Evolutionary conservation across 1,140 invertebrate species (phyloP).

Genomic region (Hyposmocoma kahamanoa): DNA sequence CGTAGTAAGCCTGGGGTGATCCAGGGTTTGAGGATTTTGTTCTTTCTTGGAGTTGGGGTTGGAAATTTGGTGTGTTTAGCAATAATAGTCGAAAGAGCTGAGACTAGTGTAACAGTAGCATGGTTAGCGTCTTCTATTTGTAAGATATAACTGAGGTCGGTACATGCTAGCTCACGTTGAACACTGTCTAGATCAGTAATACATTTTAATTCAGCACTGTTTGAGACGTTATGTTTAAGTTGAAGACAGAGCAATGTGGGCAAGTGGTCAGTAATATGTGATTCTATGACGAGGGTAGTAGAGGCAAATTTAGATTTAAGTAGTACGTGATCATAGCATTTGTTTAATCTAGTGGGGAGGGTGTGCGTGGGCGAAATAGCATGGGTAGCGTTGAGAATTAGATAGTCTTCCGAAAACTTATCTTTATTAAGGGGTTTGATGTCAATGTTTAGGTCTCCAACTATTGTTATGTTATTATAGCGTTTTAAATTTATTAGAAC

Average conservation of each 20-base stretch:
- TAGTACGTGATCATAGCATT: not conserved
- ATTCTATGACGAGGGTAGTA: not conserved
- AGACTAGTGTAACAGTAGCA: not conserved
- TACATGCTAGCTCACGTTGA: not conserved
- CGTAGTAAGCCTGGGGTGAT: slow-evolving; percentile 2
- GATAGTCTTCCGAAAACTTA: not conserved
- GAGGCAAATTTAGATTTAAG: not conserved
- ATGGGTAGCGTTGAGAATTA: too few relatives aligned
- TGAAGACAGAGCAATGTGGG: not conserved
- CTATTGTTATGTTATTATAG: not conserved
- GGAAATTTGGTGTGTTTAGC: not conserved
- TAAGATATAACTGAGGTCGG: not conserved
- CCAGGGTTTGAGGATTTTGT: slow-evolving; percentile 7
- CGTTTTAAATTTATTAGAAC: not conserved
- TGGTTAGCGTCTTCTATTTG: not conserved
- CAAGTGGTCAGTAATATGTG: too few relatives aligned
- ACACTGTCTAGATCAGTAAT: not conserved
- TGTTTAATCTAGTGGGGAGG: not conserved
- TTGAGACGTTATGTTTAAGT: not conserved
- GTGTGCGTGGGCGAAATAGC: not conserved
- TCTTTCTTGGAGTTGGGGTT: not conserved
- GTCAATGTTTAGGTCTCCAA: slow-evolving; percentile 1
- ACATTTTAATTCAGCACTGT: not conserved
- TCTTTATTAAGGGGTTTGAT: not conserved
- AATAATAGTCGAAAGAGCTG: not conserved